Base-by-base conservation (phyloP, 2,888 invertebrate genomes). In the Rhamnusium bicolor region DNA sequence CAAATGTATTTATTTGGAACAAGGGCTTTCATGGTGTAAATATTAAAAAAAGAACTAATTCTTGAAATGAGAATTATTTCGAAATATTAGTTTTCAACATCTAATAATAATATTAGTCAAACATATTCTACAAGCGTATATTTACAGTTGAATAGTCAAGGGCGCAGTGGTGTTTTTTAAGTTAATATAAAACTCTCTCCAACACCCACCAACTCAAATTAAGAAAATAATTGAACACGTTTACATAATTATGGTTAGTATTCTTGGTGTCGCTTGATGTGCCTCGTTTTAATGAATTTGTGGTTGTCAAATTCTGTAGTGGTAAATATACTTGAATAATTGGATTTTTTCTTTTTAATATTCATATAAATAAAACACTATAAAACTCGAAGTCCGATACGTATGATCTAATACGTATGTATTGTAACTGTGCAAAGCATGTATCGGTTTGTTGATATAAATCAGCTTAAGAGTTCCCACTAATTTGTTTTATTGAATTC, bases 111-210 rank as follows among this genome's bases (percentile, higher is more conserved):
- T 16, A 4, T n/a, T n/a, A n/a, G n/a, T n/a, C n/a, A 18, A 40
- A 40, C 10, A 19, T 18, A 51, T 47, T 68, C 47, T 18, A 8
- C 19, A 51, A 51, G 18, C 51, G 51, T 51, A 6, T 21, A 53
- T 53, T 56, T 18, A 56, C 65, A 65, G 27, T 21, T 65, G 53
- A 65, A 53, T 21, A 27, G 51, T 19, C 65, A 65, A 51, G 51
- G 51, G 51, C 51, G n/a, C 7, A 27, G 18, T 4, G 12, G 12
- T 54, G 24, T 24, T 24, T 24, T 47, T 51, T 49, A 12, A 19
- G 47, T 49, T 10, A 29, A 24, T 12, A 16, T 21, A 12, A 49
- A 62, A 47, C 46, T 63, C 63, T 51, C 63, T 47, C 27, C 58
- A 58, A 40, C 40, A 40, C 58, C 58, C 58, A 58, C 58, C 32